These are phyloP conservation scores for Menidia beryllina DNA, from an alignment of 2,113 vertebrate genomes.

Conservation along the genomic window DNA sequence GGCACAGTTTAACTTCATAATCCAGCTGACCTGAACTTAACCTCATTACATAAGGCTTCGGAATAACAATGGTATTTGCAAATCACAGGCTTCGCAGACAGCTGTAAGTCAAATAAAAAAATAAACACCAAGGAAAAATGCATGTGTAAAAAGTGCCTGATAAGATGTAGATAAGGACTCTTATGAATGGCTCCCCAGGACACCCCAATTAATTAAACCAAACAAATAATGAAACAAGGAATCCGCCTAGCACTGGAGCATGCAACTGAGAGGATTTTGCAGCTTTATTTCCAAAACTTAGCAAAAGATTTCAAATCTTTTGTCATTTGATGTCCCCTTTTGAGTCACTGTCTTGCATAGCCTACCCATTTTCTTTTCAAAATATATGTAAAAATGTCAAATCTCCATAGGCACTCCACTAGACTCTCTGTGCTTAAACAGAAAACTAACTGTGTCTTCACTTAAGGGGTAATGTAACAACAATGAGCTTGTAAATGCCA, in stretches of 20 bases:
- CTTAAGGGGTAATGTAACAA: background rate
- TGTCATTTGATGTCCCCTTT: background rate
- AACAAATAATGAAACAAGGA: slow-evolving; percentile 27
- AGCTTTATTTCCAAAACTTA: background rate
- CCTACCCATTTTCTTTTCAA: background rate
- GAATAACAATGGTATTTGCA: slow-evolving; percentile 23
- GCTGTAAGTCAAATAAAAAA: slow-evolving; percentile 11
- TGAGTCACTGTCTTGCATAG: background rate
- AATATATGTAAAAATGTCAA: background rate
- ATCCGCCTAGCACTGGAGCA: slow-evolving; percentile 24
- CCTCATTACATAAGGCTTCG: slow-evolving; percentile 14
- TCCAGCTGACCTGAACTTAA: slow-evolving; percentile 30
- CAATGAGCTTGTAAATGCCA: background rate
- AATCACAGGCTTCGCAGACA: slow-evolving; percentile 10
- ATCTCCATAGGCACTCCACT: background rate
- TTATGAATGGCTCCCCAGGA: background rate
- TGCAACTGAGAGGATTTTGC: background rate
- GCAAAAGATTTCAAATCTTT: background rate
- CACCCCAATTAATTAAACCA: slow-evolving; percentile 20
- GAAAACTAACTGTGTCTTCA: background rate
- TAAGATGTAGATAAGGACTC: background rate
- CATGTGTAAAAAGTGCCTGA: slow-evolving; percentile 9
- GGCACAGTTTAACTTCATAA: slow-evolving; percentile 27
- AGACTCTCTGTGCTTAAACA: background rate
- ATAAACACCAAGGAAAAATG: slow-evolving; percentile 4